Evolutionary conservation across 1,140 invertebrate genomes (phyloP), one percentile per base, ranked within the genome.

Genomic region (Harpegnathos saltator): DNA sequence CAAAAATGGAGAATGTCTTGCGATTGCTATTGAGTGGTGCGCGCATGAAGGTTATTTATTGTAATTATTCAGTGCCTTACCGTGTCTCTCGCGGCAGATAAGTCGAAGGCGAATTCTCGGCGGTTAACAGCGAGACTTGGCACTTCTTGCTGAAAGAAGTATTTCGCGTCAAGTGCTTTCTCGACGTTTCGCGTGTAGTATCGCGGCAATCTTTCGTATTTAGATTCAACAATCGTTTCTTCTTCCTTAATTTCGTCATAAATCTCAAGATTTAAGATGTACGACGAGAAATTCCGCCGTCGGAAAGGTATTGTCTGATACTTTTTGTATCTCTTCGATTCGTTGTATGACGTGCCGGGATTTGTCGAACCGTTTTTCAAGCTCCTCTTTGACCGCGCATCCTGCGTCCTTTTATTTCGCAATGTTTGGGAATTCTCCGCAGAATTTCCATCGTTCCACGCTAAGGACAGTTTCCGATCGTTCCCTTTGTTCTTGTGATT

Each of bases 91-190:
- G 38, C 26, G 48, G 22, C 5, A 22, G 12, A 24, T 29, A 9
- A 33, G 26, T 72, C 17, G 69, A 84, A 33, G 75, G 66, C 3
- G 58, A 65, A 81, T 12, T 69, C 59, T 75, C 52, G 24, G 50
- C 29, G 12, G 33, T 61, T 4, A 22, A 33, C 15, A 26, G 68
- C 19, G 85, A 48, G 5, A 14, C n/a, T 52, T 71, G 82, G 7
- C 82, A 75, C 11, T 38, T 88, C 50, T 88, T 77, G 50, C 85
- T 87, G 65, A 5, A 82, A 84, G 11, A 24, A 29, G 59, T 73
- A 26, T 44, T 9, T 0, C 38, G 38, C 9, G 9, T 44, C 4
- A 44, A 44, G 11, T 44, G 38, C 38, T 44, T 44, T 44, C n/a
- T n/a, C 38, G 38, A 44, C 7, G 11, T 44, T 7, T 11, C 38